Conservation (phyloP, 2,113 vertebrate genomes). For the Sula dactylatra region DNA sequence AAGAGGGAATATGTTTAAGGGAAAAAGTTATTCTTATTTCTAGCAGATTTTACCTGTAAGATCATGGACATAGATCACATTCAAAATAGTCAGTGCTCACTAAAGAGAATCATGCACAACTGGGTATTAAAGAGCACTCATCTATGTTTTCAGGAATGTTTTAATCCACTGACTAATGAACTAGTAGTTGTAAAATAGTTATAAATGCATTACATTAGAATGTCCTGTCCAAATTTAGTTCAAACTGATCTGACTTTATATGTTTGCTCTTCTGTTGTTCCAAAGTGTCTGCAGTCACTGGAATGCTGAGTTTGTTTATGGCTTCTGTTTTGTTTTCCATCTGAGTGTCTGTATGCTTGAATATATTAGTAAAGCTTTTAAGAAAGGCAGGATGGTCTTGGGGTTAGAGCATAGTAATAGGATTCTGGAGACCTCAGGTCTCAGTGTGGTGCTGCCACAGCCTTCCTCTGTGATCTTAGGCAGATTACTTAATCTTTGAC, state of each 20-base stretch:
- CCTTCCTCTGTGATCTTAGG: constrained; percentile 13
- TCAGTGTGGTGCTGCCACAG: constrained; percentile 6
- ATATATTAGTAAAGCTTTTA: constrained; percentile 45
- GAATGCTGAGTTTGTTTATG: not conserved
- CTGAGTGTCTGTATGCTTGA: not conserved
- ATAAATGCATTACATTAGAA: not conserved
- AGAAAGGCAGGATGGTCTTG: not conserved
- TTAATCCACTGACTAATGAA: not conserved
- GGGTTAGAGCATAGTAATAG: constrained; percentile 31
- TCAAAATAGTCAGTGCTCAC: not conserved
- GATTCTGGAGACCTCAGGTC: constrained; percentile 38
- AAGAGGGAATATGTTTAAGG: not conserved
- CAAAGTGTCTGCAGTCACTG: not conserved
- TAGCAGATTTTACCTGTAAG: not conserved
- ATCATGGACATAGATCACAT: not conserved
- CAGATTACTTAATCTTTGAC: constrained; percentile 38
- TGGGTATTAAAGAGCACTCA: not conserved
- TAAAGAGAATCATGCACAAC: not conserved
- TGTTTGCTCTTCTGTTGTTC: not conserved
- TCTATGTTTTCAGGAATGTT: not conserved
- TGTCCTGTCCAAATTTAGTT: not conserved
- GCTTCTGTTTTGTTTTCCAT: not conserved
- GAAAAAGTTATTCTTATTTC: not conserved
- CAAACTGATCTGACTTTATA: not conserved
- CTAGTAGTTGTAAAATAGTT: not conserved